phyloP scores from a whole-genome alignment of 2,888 invertebrate species.

The Portevinia maculata region DNA sequence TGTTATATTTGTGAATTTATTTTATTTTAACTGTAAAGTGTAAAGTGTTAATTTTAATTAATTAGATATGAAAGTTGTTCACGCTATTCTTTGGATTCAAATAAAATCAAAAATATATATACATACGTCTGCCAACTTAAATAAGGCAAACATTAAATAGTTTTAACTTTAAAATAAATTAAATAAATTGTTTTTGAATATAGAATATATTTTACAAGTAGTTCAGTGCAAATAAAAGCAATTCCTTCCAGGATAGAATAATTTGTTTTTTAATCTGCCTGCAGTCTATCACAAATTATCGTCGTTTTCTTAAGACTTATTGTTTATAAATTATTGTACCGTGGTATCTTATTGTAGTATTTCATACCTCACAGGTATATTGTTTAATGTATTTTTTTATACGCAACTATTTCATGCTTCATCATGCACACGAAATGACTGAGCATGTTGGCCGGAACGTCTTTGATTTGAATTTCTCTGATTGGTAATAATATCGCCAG shows the following conservation, averaged over 20 bases:
- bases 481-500: constrained; percentile 45
- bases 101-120: too few relatives aligned
- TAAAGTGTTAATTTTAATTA: too few relatives aligned
- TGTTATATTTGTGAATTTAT: too few relatives aligned
- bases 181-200: too few relatives aligned
- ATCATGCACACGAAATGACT: constrained; percentile 45
- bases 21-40: too few relatives aligned
- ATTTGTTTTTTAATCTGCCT: constrained; percentile 7
- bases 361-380: constrained; percentile 23
- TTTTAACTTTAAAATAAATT: background rate
- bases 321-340: constrained; percentile 43
- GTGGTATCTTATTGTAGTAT: constrained; percentile 40
- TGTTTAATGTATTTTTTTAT: constrained; percentile 40
- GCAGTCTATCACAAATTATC: constrained; percentile 32
- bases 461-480: constrained; percentile 21
- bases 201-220: background rate
- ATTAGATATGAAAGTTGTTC: too few relatives aligned
- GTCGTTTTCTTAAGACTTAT: background rate
- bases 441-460: constrained; percentile 2
- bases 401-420: constrained; percentile 45
- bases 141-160: background rate
- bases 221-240: background rate
- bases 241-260: background rate
- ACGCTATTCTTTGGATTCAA: too few relatives aligned
- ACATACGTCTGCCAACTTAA: too few relatives aligned